Evolutionary conservation across 1,140 invertebrate genomes (phyloP).

Genomic region (Caenorhabditis latens): DNA sequence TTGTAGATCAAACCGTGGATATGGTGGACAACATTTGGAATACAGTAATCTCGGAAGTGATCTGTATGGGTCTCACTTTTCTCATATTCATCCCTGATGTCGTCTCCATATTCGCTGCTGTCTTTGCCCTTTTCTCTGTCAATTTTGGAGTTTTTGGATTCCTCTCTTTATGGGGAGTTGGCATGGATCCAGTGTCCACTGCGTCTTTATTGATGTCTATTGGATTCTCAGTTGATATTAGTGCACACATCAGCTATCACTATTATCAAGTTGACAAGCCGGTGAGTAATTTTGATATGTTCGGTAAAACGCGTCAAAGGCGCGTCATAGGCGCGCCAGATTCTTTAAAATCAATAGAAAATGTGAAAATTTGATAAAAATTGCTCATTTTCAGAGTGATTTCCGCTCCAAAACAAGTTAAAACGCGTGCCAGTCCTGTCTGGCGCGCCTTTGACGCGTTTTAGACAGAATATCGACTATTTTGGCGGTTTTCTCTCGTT

Average conservation of each 20-base stretch:
- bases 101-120: conserved; percentile 75
- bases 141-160: conserved; percentile 77
- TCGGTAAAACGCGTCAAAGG: not conserved
- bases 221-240: conserved; percentile 79
- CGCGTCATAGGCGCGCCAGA: no score
- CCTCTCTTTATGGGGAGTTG: conserved; percentile 76
- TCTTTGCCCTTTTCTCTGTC: conserved; percentile 76
- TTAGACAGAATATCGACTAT: no score
- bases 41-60: conserved; percentile 77
- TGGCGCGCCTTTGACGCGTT: no score
- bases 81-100: conserved; percentile 78
- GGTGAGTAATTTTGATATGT: conserved; percentile 37
- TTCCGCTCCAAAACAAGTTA: no score
- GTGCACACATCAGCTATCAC: conserved; percentile 78
- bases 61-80: conserved; percentile 77
- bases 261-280: conserved; percentile 79
- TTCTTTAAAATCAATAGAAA: no score
- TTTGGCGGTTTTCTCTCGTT: no score
- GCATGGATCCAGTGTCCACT: conserved; percentile 78
- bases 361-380: no score
- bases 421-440: no score
- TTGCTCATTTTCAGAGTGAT: no score
- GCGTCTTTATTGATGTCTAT: conserved; percentile 78
- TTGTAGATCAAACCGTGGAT: conserved; percentile 71
- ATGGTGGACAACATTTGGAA: conserved; percentile 77